These are phyloP conservation scores for Dromiciops gliroides DNA, from an alignment of 2,113 vertebrate genomes.

Conservation along the genomic window DNA sequence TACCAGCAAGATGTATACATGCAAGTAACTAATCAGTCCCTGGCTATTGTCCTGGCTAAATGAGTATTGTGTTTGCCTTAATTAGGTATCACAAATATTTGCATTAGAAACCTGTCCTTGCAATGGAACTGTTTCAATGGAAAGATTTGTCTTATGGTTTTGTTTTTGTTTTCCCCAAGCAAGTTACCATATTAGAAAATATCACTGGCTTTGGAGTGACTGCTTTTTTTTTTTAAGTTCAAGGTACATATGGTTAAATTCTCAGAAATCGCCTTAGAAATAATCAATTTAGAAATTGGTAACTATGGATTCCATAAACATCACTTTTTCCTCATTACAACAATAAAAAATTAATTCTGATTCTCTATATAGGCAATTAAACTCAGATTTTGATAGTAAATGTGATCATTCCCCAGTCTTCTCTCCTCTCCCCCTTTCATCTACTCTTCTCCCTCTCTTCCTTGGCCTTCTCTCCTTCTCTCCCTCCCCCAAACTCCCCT, in stretches of 20 bases:
- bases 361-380: neutral
- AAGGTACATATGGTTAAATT: neutral
- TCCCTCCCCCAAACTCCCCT: too few species aligned
- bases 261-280: neutral
- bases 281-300: neutral
- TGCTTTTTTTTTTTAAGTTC: neutral
- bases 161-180: neutral
- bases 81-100: neutral
- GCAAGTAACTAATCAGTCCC: neutral
- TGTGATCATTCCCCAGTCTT: neutral
- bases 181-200: neutral
- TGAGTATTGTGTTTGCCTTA: neutral
- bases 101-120: neutral
- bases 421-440: neutral
- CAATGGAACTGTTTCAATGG: neutral
- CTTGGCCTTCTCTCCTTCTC: neutral
- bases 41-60: neutral
- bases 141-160: neutral
- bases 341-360: neutral
- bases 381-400: neutral
- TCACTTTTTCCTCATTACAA: conserved; percentile 6
- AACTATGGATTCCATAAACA: neutral
- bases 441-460: rapidly evolving
- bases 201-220: neutral
- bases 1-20: neutral